Evolutionary conservation across 1,140 invertebrate genomes (phyloP), one percentile per base, ranked within the genome.

Genomic region (Drosophila azteca): DNA sequence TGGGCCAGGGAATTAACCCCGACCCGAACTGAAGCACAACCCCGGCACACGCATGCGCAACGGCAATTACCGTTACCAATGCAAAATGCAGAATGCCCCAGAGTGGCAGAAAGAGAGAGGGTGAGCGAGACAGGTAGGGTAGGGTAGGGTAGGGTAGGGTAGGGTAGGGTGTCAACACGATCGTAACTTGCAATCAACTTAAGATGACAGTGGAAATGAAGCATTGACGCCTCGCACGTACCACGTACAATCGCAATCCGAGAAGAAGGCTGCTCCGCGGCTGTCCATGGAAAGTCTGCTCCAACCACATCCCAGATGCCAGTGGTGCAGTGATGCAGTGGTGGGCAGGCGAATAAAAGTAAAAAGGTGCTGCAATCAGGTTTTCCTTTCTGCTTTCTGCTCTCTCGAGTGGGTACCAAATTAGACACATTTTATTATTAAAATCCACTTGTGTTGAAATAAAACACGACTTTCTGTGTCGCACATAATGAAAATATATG

Each of bases 181-280:
- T 91, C 90, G 90, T 91, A 91, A 91, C 87, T 91, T 91, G 90
- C 90, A 91, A 91, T 91, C 90, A 91, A 90, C 79, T 90, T 91
- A 91, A 91, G 90, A 91, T 91, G 90, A 91, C 90, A 91, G 84
- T 74, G 90, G 70, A 91, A 91, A 91, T 91, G 90, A 91, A 91
- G 90, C 90, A 91, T 91, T 91, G 90, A 91, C 90, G 87, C 79
- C 70, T 78, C 90, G 90, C 90, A 91, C 90, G 90, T 90, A 88
- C 83, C 84, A 90, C 61, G 49, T 48, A 26, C 50, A 26, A 26
- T 26, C 8, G 3, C 8, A 59, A 58, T 17, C 39, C 31, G 69
- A n/a, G 41, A 55, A 62, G 61, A 70, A 79, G 71, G 61, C 74
- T 71, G 77, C 64, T 35, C 51, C 17, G 17, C 17, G 17, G 17